Base-by-base conservation (phyloP, 2,888 invertebrate species). In the Pandemis heparana region DNA sequence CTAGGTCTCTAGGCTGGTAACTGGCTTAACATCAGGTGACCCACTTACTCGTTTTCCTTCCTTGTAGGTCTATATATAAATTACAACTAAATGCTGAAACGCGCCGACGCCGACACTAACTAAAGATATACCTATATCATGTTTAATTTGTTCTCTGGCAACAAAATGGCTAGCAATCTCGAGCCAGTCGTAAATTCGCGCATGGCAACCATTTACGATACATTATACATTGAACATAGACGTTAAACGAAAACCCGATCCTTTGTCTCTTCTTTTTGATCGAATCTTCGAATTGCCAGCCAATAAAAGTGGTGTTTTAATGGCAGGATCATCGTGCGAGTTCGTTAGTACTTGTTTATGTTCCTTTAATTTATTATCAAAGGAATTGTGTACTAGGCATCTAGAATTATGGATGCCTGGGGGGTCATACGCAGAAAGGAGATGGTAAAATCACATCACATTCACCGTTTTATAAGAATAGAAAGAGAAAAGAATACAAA, bases 231-330 rank as follows among this genome's bases (percentile, higher is more conserved):
- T 46, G 43, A 63, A 65, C 14, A 51, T 65, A 14, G 38, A 65
- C 51, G 51, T 38, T 48, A 48, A 64, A 46, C n/a, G 63, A 9
- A 51, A 46, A 14, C 23, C 18, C 12, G 16, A 51, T 38, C 65
- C 48, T 51, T 51, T 65, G 51, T 65, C 48, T 51, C 16, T 64
- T 64, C 32, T 9, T 23, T 18, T 64, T n/a, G 32, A 64, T 64
- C 32, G 64, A 64, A 23, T 56, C 23, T 56, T 56, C 23, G 56
- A 56, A 23, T 56, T 56, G 10, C 23, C 56, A 23, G 56, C 0
- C 56, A 23, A 56, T 56, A 56, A 56, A 56, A 56, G 23, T 23
- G 3, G 23, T 5, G 4, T 56, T 56, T 56, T 56, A 56, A 56
- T 56, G 56, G n/a, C 1, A 51, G 51, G 8, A 3, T 53, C 18